Base-by-base conservation (phyloP, 2,888 invertebrate species). In the Dryobota labecula region DNA sequence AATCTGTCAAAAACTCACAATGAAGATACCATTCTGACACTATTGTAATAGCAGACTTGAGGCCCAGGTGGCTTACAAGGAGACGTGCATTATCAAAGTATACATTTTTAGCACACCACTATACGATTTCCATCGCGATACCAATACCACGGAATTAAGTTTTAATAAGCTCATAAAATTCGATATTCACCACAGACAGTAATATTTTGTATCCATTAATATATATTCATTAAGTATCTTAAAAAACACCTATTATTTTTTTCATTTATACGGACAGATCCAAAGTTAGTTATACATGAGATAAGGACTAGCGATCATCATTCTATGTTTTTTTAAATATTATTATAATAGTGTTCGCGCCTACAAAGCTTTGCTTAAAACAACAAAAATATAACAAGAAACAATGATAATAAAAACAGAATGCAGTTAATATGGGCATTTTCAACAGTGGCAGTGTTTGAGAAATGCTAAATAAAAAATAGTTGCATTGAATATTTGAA, bases 91-190 rank as follows among this genome's bases (percentile, higher is more conserved):
- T 90, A 93, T 89, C 92, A 90, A 91, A 88, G 83, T 78, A 86
- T 85, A 89, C 85, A 87, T 83, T 80, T 76, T 84, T 87, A 90
- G 89, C 91, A 90, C 87, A 89, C 86, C 89, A 84, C 86, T 85
- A 84, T 86, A 87, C 84, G 76, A 80, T 65, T 73, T 70, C 80
- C 83, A 72, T 89, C 87, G 90, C 91, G 86, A 89, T 89, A 90
- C 90, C 90, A 85, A 89, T 88, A 92, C 92, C 92, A 92, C 90
- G 91, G 85, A 94, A 93, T 93, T 93, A 94, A 94, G 92, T 93
- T 92, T 93, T 93, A 94, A 94, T 96, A 96, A 96, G 95, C 95
- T 96, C 95, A 91, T 95, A 94, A 94, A 95, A 95, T 95, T 95
- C 95, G 95, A 94, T 95, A 94, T 93, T 93, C 92, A 95, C 95